Base-by-base conservation (phyloP, 2,113 vertebrate species). In the Sceloporus undulatus region DNA sequence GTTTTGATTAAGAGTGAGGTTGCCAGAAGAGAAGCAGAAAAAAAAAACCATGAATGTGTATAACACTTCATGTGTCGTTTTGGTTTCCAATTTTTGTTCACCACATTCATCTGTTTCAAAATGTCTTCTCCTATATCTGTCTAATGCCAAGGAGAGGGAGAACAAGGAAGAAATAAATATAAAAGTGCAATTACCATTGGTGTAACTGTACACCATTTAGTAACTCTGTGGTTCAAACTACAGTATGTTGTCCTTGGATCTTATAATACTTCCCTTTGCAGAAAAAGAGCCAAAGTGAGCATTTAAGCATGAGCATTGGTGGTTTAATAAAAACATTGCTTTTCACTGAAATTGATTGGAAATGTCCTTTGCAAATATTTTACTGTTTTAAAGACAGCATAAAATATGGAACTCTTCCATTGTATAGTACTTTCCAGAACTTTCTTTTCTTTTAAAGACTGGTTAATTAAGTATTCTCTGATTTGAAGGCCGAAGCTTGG, bases 291-390 rank as follows among this genome's bases (percentile, higher is more conserved):
- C 92, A 92, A 89, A 95, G 82, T 82, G 79, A 94, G 89, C 88
- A 88, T 92, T 94, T 95, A 90, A 94, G 90, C 88, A 76, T 1
- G 86, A 89, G 76, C 82, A 89, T 78, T 85, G 90, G 94, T 87
- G 85, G 85, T 75, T 95, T 94, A 93, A 93, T 92, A 95, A 77
- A 92, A 95, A 92, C 90, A 90, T 85, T 74, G 87, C 87, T 84
- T 94, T 92, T 85, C 78, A 81, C 79, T 93, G 91, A 95, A 95
- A 95, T 94, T 95, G 94, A 92, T 96, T 93, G 91, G 92, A 95
- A 95, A 95, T 95, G 91, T 94, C 85, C 88, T 95, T 92, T 90
- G 85, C 85, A 95, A 95, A 93, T 94, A 95, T 95, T 95, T 94
- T 93, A 91, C 87, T 95, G 94, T 52, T 70, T 93, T 94, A 95